Conservation (phyloP, 2,113 vertebrate species). For the Nettapus auritus region DNA sequence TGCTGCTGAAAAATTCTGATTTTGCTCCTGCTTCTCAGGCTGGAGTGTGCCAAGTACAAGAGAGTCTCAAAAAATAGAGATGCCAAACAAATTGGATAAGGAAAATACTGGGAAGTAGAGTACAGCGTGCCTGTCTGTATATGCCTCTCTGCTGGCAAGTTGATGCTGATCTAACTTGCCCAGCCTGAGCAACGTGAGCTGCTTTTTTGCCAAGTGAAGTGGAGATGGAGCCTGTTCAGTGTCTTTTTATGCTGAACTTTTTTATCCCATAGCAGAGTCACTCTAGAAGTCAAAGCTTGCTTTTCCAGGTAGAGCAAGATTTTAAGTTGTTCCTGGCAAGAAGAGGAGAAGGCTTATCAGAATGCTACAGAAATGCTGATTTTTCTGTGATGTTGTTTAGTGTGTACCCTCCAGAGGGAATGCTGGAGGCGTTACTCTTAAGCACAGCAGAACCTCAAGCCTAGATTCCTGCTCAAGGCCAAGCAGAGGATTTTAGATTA, state of each 20-base stretch:
- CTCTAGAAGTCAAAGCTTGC: not conserved
- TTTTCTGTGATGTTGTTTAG: not conserved
- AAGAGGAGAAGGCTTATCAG: not conserved
- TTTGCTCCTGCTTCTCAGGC: not conserved
- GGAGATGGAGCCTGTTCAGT: not conserved
- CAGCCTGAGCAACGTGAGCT: not conserved
- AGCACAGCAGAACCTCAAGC: not conserved
- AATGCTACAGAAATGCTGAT: fast-evolving
- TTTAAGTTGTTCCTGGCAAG: not conserved
- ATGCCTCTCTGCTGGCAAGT: not conserved
- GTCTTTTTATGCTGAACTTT: not conserved
- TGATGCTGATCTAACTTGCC: not conserved
- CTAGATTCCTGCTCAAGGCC: not conserved
- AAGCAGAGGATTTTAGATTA: not conserved
- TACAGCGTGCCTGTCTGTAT: not conserved
- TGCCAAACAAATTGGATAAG: not conserved
- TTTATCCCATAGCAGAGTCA: not conserved
- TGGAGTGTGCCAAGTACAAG: not conserved
- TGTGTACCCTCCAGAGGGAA: not conserved
- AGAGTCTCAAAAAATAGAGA: not conserved
- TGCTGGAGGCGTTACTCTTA: not conserved
- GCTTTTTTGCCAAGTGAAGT: not conserved
- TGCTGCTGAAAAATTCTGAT: not conserved
- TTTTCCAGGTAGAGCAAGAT: not conserved
- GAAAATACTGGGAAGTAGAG: not conserved